Evolutionary conservation across 2,888 invertebrate genomes (phyloP).

Genomic region (Amiota minor): DNA sequence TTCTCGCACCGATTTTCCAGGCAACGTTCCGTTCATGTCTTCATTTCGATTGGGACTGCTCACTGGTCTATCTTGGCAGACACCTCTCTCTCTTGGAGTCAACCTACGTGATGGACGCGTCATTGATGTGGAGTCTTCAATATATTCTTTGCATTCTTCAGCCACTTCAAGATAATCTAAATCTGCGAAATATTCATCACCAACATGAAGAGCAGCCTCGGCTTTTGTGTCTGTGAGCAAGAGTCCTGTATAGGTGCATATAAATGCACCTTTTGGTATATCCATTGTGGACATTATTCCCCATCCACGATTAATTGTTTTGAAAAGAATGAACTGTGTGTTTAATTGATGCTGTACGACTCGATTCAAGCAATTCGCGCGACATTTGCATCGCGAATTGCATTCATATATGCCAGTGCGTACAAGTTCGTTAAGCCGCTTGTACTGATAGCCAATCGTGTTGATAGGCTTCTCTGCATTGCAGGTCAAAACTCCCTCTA

Average conservation of each 20-base stretch:
- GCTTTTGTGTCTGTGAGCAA: conserved; percentile 92
- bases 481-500: conserved; percentile 81
- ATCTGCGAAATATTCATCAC: no score
- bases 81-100: conserved; percentile 53
- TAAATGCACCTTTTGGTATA: conserved; percentile 93
- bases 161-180: conserved; percentile 97
- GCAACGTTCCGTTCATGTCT: conserved; percentile 69
- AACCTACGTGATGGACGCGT: conserved; percentile 43
- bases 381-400: conserved; percentile 91
- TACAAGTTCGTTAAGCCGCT: conserved; percentile 87
- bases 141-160: conserved; percentile 82
- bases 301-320: conserved; percentile 96
- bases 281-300: conserved; percentile 96
- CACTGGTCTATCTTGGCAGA: conserved; percentile 77
- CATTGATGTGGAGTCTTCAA: conserved; percentile 57
- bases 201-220: conserved; percentile 88
- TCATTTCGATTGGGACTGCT: conserved; percentile 83
- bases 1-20: conserved; percentile 80
- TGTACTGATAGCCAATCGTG: conserved; percentile 87
- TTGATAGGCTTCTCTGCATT: conserved; percentile 75
- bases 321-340: conserved; percentile 93
- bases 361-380: conserved; percentile 88
- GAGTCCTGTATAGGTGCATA: conserved; percentile 96
- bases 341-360: conserved; percentile 95
- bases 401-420: conserved; percentile 97